Percentiles rank a stretch among this genome's conserved stretches.
Evolutionary conservation across 2,113 vertebrate species (phyloP).

Genomic region (Alligator mississippiensis): DNA sequence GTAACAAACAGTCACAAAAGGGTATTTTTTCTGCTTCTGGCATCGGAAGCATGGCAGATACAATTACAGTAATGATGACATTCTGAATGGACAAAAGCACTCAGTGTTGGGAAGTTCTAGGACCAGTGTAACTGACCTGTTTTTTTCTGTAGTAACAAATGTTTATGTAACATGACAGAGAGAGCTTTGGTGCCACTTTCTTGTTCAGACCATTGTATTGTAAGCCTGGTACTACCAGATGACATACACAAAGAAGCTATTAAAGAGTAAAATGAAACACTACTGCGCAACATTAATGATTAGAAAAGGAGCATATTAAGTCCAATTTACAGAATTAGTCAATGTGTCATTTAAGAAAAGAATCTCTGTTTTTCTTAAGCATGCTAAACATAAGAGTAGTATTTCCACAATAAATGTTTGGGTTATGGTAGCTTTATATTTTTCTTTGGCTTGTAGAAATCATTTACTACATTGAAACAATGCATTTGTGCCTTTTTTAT

Average conservation of each 20-base stretch:
- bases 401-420: not conserved
- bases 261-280: not conserved
- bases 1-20: not conserved
- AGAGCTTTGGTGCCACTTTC: slow-evolving; percentile 60
- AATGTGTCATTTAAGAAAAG: not conserved
- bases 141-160: not conserved
- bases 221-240: slow-evolving; percentile 50
- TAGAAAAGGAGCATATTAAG: not conserved
- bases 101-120: slow-evolving; percentile 60
- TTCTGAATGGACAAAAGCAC: slow-evolving; percentile 68
- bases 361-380: not conserved
- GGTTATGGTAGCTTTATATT: not conserved
- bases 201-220: slow-evolving; percentile 5
- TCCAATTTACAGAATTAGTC: not conserved
- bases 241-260: slow-evolving; percentile 36
- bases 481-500: not conserved
- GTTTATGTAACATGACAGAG: slow-evolving; percentile 50
- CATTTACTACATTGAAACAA: not conserved
- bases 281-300: not conserved
- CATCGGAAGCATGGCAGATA: not conserved
- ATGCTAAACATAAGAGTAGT: not conserved
- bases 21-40: not conserved
- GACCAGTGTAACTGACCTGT: not conserved
- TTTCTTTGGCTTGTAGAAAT: not conserved
- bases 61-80: slow-evolving; percentile 43